Evolutionary conservation across 2,797 vertebrate genomes (phyloP).

Genomic region (Eospalax fontanierii): DNA sequence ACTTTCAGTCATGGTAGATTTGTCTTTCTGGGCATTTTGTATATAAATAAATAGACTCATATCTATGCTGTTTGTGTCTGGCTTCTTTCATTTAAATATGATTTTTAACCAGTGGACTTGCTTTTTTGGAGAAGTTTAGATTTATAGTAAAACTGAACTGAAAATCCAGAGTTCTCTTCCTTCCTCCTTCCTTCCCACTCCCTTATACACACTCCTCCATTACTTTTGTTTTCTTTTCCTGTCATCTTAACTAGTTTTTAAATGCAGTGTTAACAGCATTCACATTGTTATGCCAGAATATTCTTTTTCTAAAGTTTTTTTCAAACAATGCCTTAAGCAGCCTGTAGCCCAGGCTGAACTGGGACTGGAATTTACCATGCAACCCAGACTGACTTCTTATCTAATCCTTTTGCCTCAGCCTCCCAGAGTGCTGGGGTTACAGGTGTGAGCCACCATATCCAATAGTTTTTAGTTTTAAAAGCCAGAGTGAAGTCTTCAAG

Average conservation of each 20-base stretch:
- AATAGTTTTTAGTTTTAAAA: neutral
- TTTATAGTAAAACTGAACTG: neutral
- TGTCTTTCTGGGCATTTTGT: neutral
- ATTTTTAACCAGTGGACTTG: neutral
- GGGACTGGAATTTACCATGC: neutral
- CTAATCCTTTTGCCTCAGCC: neutral
- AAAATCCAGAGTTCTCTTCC: neutral
- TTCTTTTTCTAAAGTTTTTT: neutral
- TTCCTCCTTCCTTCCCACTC: too few relatives aligned
- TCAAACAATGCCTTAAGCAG: neutral
- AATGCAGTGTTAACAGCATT: neutral
- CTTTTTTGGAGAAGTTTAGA: conserved; percentile 23
- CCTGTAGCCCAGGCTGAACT: neutral
- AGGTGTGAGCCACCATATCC: neutral
- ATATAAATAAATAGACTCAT: neutral
- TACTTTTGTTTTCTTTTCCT: neutral
- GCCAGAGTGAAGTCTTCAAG: neutral
- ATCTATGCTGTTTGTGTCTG: neutral
- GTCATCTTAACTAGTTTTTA: neutral
- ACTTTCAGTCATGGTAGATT: neutral
- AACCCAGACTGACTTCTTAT: neutral
- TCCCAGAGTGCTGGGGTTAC: neutral
- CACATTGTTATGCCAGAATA: neutral
- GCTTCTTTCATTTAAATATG: neutral
- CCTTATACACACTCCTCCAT: neutral